These are phyloP conservation scores for Antennarius maculatus DNA, from an alignment of 2,797 vertebrate genomes.

Conservation along the genomic window DNA sequence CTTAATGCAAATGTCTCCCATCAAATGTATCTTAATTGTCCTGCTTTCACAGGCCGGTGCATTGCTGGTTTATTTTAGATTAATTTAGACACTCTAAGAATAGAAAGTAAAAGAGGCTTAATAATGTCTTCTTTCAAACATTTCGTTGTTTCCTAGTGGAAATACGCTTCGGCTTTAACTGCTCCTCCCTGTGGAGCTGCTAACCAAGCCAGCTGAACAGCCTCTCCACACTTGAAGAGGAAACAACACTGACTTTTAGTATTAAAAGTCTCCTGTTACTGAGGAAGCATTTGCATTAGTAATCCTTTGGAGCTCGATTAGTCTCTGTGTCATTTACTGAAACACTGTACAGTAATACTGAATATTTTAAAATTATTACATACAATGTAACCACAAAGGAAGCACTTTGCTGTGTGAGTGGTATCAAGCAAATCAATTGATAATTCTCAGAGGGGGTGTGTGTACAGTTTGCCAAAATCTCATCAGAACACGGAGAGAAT, in stretches of 20 bases:
- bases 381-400: constrained; percentile 21
- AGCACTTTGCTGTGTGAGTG: constrained; percentile 37
- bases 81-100: background rate
- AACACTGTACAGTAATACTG: background rate
- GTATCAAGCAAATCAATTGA: constrained; percentile 27
- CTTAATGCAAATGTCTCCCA: background rate
- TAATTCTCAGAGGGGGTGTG: constrained; percentile 6
- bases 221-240: constrained; percentile 36
- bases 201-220: constrained; percentile 39
- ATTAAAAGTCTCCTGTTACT: constrained; percentile 30
- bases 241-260: constrained; percentile 25
- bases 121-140: constrained; percentile 9
- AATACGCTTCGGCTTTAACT: constrained; percentile 46
- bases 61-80: constrained; percentile 4
- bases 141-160: constrained; percentile 21
- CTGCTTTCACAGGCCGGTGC: background rate
- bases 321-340: constrained; percentile 10
- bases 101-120: constrained; percentile 7
- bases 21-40: no score
- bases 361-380: constrained; percentile 5
- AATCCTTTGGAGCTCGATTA: constrained; percentile 28
- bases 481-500: constrained; percentile 35
- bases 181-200: constrained; percentile 42
- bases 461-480: constrained; percentile 22
- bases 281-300: constrained; percentile 37